Evolutionary conservation across 2,888 invertebrate genomes (phyloP).

Genomic region (Deilephila elpenor): DNA sequence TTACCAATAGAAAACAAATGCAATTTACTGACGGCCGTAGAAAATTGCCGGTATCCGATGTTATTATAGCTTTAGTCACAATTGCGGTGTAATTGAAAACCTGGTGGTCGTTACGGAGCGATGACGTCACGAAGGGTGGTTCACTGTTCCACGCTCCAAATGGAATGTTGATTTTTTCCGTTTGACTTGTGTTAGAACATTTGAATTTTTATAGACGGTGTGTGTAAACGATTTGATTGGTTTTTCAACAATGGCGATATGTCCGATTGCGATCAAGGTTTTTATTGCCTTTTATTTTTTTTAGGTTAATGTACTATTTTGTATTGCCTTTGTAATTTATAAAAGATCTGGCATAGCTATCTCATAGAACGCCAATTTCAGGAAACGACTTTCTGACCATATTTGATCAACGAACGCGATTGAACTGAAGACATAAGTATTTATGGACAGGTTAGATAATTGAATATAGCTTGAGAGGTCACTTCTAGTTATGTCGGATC

Average conservation of each 20-base stretch:
- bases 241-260: background rate
- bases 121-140: conserved; percentile 54
- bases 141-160: conserved; percentile 9
- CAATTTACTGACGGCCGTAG: conserved; percentile 67
- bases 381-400: too few species aligned
- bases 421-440: too few species aligned
- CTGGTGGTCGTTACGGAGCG: conserved; percentile 67
- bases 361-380: too few species aligned
- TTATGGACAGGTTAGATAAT: too few species aligned
- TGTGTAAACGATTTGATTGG: background rate
- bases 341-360: too few species aligned
- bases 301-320: background rate
- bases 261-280: background rate
- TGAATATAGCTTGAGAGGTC: too few species aligned
- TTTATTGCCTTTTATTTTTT: background rate
- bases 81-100: conserved; percentile 82
- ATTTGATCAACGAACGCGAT: too few species aligned
- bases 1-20: conserved; percentile 72
- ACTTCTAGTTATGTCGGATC: too few species aligned
- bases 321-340: too few species aligned
- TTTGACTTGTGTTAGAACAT: background rate
- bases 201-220: background rate
- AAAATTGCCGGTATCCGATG: conserved; percentile 69
- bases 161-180: conserved; percentile 16
- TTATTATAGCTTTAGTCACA: conserved; percentile 75